Evolutionary conservation across 2,888 invertebrate genomes (phyloP), one percentile per base, ranked within the genome.

Genomic region (Leptinotarsa peninsularis): DNA sequence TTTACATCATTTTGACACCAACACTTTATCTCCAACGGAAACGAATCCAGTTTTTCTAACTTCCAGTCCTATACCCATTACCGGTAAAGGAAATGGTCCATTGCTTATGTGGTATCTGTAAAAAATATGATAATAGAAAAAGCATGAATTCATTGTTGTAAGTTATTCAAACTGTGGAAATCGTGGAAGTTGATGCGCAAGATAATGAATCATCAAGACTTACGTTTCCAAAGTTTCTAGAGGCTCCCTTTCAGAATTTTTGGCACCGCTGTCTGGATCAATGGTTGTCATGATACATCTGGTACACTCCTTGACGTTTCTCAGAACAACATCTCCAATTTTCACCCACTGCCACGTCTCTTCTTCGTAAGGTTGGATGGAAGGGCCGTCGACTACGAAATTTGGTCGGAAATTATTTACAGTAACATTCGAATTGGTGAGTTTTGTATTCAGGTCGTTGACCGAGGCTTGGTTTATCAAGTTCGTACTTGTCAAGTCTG

Each of bases 261-360:
- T 87, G 4, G 84, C 78, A 0, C 89, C 91, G 18, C 88, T 90
- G 49, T 89, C 87, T 17, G 90, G 90, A 83, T 91, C 86, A 18
- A 91, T 86, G 2, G 88, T 88, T 0, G 86, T 87, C 71, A 88
- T 80, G 33, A 85, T 80, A 77, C 88, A 92, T 89, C 92, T 90
- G 2, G 90, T 88, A 80, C 91, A 92, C 1, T 90, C 90, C 82
- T 91, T 91, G 18, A 91, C 87, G 79, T 90, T 90, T 78, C 90
- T 86, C 63, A 92, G 87, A 15, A 89, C 80, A 1, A 88, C 89
- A 49, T 89, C 87, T 0, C 92, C 92, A 33, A 92, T 90, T 83
- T 89, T 90, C 27, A 92, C 86, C 89, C 90, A 91, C 23, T 89
- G 88, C 91, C 92, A 92, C 23, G 86, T 81, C 76, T 92, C 91